Conservation (phyloP, 2,113 vertebrate genomes). For the Cricetomys ansorgei region DNA sequence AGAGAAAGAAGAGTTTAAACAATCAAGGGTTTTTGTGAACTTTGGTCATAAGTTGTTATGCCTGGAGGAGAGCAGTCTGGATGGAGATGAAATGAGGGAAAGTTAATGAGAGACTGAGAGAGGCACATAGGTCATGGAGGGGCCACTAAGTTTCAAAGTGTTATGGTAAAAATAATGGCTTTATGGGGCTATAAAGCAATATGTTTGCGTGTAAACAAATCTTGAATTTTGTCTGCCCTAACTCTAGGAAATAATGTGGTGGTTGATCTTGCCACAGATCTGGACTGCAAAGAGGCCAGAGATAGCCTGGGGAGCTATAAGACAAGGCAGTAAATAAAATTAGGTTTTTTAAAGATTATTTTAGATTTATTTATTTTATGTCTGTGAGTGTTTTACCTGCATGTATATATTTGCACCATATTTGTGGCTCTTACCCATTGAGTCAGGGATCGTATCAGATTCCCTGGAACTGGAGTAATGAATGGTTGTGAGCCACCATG, state of each 20-base stretch:
- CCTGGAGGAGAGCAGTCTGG: not conserved
- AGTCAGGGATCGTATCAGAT: not conserved
- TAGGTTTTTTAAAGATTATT: not conserved
- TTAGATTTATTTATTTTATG: not conserved
- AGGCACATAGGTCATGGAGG: not conserved
- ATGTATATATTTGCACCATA: not conserved
- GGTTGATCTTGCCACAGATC: not conserved
- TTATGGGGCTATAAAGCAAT: not conserved
- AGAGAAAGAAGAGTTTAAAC: conserved; percentile 55
- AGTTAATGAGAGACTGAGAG: not conserved
- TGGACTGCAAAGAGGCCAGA: conserved; percentile 1
- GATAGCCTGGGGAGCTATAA: conserved; percentile 12
- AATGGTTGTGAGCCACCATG: not conserved
- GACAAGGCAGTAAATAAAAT: not conserved
- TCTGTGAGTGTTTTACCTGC: not conserved
- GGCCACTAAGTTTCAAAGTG: conserved; percentile 26
- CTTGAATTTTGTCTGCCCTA: conserved; percentile 18
- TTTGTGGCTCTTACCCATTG: not conserved
- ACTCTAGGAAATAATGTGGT: conserved; percentile 12
- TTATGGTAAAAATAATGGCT: not conserved
- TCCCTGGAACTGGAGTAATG: not conserved
- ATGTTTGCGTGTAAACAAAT: not conserved
- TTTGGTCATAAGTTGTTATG: conserved; percentile 27
- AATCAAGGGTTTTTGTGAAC: not conserved
- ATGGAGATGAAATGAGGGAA: conserved; percentile 19